Base-by-base conservation (phyloP, 2,113 vertebrate species). In the Lampris incognitus region DNA sequence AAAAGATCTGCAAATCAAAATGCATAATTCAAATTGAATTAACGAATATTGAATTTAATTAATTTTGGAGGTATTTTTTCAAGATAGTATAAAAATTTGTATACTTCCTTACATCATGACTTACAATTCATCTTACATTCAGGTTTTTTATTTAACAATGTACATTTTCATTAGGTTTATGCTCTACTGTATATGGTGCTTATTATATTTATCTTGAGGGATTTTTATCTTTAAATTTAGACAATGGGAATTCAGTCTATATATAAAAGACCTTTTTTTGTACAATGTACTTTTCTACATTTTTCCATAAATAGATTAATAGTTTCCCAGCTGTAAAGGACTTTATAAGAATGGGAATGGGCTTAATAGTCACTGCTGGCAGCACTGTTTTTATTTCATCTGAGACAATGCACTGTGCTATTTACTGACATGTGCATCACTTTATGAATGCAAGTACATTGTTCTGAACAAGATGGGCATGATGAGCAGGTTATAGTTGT, bases 401-500 rank as follows among this genome's bases (percentile, higher is more conserved):
- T 56, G 78, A 87, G 86, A 90, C 89, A 88, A 91, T 90, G 76
- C 60, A 78, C 78, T 73, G 39, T 84, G 83, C 74, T 74, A 74
- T 72, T 76, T 83, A 73, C 51, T 84, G 55, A 84, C 88, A 78
- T 78, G 74, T 64, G 80, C 70, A 79, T 90, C 84, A 89, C 88
- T 89, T 9, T 76, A 75, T 54, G 65, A 85, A 81, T 78, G 83
- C 85, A 86, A 82, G 86, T 84, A 86, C 83, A 74, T 87, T 88
- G 87, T 89, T 90, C 59, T 54, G 69, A 82, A 87, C 77, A 84
- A 76, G 83, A 87, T 79, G 88, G 78, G 83, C 83, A 84, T 87
- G 86, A 86, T 87, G 87, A 88, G 89, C 87, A 91, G 89, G 89
- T 90, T 91, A 85, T 72, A 87, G 86, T 89, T 90, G 86, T 90